Evolutionary conservation across 2,113 vertebrate species (phyloP).

Genomic region (Mustela nigripes): DNA sequence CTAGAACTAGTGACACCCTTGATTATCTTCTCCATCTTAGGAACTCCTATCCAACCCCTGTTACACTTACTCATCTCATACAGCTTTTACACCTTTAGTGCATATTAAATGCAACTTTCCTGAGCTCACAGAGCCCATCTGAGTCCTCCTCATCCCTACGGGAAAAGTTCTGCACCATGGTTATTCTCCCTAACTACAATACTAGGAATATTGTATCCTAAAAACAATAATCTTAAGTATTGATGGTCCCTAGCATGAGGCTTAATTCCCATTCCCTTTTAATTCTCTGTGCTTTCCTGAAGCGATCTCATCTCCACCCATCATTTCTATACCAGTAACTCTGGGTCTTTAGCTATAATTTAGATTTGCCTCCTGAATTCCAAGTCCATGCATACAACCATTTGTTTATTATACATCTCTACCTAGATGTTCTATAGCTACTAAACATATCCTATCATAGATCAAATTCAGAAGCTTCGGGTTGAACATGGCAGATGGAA

Average conservation of each 20-base stretch:
- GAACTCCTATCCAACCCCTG: slow-evolving; percentile 7
- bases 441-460: neutral
- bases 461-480: neutral
- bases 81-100: neutral
- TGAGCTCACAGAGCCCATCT: neutral
- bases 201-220: neutral
- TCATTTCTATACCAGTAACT: neutral
- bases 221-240: neutral
- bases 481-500: neutral
- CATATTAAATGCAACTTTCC: neutral
- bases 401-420: neutral
- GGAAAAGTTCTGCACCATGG: neutral
- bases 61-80: neutral
- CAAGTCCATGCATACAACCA: neutral
- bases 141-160: neutral
- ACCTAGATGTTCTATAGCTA: neutral
- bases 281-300: neutral
- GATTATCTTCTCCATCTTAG: slow-evolving; percentile 45
- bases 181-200: neutral
- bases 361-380: neutral
- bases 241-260: neutral
- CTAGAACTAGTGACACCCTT: slow-evolving; percentile 27
- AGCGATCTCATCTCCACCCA: neutral
- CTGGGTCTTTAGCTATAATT: neutral
- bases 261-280: neutral